Evolutionary conservation across 2,888 invertebrate species (phyloP), one percentile per base, ranked within the genome.

Genomic region (Prenolepis imparis): DNA sequence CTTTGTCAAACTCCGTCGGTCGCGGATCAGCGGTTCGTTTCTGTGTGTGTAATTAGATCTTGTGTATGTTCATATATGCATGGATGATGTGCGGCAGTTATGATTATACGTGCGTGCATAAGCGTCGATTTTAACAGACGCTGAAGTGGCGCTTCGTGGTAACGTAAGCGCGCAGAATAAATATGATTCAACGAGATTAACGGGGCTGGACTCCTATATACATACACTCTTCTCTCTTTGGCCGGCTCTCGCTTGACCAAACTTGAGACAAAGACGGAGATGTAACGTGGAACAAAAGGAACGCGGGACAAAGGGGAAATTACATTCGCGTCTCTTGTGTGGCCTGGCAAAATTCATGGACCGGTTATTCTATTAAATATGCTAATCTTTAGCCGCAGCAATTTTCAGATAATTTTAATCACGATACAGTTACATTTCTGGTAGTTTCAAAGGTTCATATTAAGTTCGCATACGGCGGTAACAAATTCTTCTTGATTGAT

Each of bases 1-100:
- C 28, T 77, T 32, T 12, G 11, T 9, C 44, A 63, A 52, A 52
- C 55, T 52, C 73, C 61, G 21, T 61, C 59, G 63, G 24, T 67
- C 83, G 64, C 64, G 59, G 64, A 83, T 68, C 78, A 83, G 72
- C 52, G 44, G 21, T 18, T 57, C 59, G 67, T 59, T 9, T 52
- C 63, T 68, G 70, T 41, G 70, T 52, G 70, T 61, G 83, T 82
- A 85, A 85, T 86, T 85, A 87, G 83, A 87, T 85, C 82, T 66
- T 85, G 72, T 78, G 61, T 74, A 48, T 61, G 72, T 67, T 28
- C 57, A 63, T 36, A 44, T 63, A 24, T 9, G 12, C 28, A n/a
- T 21, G 32, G 1, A 57, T 48, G 11, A 44, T 74, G 39, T 3
- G 11, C 28, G 18, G 57, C 15, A 44, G 82, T 75, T 77, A 39